Conservation (phyloP, 2,113 vertebrate genomes). For the Himantopus leucocephalus region DNA sequence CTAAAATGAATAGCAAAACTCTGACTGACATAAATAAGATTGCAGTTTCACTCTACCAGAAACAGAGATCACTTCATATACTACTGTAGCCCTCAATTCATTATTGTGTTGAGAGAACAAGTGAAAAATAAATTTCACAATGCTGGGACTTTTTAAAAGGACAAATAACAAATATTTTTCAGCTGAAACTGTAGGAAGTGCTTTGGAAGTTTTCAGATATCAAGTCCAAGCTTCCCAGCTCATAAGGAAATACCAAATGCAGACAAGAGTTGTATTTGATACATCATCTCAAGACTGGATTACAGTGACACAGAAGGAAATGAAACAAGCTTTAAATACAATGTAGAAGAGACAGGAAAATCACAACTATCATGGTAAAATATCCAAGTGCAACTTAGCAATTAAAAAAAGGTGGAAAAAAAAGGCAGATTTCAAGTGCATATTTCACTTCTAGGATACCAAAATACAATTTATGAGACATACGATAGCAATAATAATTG, state of each 20-base stretch:
- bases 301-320: not conserved
- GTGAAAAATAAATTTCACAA: constrained; percentile 4
- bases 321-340: not conserved
- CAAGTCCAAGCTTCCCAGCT: not conserved
- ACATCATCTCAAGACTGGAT: not conserved
- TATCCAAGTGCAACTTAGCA: not conserved
- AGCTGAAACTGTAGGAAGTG: not conserved
- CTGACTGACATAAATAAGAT: not conserved
- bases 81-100: not conserved
- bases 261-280: not conserved
- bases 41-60: constrained; percentile 38
- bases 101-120: not conserved
- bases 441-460: not conserved
- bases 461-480: not conserved
- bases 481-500: not conserved
- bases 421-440: not conserved
- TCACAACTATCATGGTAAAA: not conserved
- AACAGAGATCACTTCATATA: constrained; percentile 21
- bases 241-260: not conserved
- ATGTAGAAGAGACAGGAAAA: not conserved
- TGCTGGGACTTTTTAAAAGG: not conserved
- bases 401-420: not conserved
- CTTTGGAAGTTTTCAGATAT: constrained; percentile 7
- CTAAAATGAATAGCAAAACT: constrained; percentile 33
- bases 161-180: constrained; percentile 12